phyloP scores from a whole-genome alignment of 1,140 invertebrate genomes.

The Hypsibius dujardini region DNA sequence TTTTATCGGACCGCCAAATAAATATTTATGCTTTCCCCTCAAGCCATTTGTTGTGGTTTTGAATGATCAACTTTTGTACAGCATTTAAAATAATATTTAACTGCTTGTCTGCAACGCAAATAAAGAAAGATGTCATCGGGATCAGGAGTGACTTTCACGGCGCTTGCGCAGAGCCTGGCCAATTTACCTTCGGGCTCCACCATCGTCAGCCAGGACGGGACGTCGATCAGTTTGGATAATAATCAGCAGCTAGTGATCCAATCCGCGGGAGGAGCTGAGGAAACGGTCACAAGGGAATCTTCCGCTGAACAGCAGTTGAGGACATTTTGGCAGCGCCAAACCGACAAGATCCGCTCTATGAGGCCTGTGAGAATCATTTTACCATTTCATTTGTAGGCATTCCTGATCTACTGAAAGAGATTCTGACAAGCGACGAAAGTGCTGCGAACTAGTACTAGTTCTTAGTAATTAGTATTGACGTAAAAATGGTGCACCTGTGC shows the following conservation, averaged over 20 bases:
- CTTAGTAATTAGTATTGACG: neutral
- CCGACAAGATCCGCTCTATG: neutral
- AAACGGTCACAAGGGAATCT: neutral
- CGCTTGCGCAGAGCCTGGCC: neutral
- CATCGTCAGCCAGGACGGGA: neutral
- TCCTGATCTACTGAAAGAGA: neutral
- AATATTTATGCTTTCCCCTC: too few species aligned
- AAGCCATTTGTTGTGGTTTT: too few species aligned
- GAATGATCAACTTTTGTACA: too few species aligned
- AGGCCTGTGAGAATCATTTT: neutral
- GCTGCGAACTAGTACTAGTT: neutral
- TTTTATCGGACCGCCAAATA: too few species aligned
- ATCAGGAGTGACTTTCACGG: too few species aligned
- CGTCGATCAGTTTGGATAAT: neutral
- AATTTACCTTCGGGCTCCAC: neutral
- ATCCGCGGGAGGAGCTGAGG: neutral
- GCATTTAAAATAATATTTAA: too few species aligned
- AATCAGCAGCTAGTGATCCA: constrained; percentile 7
- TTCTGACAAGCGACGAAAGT: too few species aligned
- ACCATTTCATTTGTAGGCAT: constrained; percentile 17
- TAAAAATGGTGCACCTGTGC: neutral
- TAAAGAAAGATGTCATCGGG: too few species aligned
- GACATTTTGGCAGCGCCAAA: constrained; percentile 10
- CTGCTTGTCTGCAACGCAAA: too few species aligned
- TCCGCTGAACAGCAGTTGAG: neutral